Conservation (phyloP, 2,888 invertebrate species). For the Itoplectis maculator region DNA sequence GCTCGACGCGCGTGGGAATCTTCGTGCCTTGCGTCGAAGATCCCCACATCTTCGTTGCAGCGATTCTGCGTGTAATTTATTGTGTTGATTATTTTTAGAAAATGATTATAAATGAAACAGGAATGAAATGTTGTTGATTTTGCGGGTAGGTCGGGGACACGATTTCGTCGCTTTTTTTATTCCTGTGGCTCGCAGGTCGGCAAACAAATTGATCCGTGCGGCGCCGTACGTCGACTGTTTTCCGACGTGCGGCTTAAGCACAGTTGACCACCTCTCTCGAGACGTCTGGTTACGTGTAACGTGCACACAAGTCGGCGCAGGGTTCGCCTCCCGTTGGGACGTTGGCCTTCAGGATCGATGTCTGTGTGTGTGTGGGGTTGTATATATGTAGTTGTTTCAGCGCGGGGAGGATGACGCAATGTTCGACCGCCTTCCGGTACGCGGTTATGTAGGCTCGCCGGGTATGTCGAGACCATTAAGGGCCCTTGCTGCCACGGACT, state of each 20-base stretch:
- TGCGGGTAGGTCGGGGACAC: background rate
- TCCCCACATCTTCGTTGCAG: background rate
- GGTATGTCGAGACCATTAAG: conserved; percentile 44
- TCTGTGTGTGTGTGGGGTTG: background rate
- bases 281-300: conserved; percentile 1
- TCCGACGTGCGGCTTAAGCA: conserved; percentile 52
- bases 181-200: conserved; percentile 32
- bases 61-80: no score
- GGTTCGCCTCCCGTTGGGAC: conserved; percentile 39
- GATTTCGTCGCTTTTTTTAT: background rate
- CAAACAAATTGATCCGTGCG: conserved; percentile 56
- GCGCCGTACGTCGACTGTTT: conserved; percentile 33
- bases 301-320: conserved; percentile 22
- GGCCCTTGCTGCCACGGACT: conserved; percentile 45
- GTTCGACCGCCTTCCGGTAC: conserved; percentile 26
- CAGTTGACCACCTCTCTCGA: conserved; percentile 39
- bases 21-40: conserved; percentile 13
- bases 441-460: background rate
- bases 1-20: conserved; percentile 38
- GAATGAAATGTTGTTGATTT: background rate
- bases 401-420: conserved; percentile 17
- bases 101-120: background rate
- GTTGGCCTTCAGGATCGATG: conserved; percentile 50
- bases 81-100: no score
- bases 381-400: background rate